phyloP scores from a whole-genome alignment of 2,113 vertebrate genomes.

The Stigmatopora argus region DNA sequence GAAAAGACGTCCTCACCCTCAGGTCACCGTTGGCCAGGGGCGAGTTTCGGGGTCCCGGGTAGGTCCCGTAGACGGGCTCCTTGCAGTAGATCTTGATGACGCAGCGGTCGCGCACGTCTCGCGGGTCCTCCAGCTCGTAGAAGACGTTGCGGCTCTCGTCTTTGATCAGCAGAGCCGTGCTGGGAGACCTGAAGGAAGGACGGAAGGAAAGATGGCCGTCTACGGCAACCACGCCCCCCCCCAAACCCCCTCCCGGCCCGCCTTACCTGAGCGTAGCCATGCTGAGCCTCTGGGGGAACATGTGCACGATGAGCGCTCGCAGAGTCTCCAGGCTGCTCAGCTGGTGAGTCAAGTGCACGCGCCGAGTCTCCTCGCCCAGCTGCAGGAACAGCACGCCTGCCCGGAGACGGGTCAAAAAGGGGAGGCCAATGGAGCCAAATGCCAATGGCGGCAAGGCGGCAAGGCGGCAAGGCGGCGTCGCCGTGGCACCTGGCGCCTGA shows the following conservation, averaged over 20 bases:
- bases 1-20: constrained; percentile 70
- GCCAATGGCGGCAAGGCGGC: neutral
- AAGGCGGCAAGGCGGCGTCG: neutral
- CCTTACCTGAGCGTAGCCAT: constrained; percentile 89
- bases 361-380: constrained; percentile 89
- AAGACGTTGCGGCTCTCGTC: constrained; percentile 94
- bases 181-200: constrained; percentile 82
- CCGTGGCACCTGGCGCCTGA: constrained; percentile 80
- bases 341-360: constrained; percentile 96
- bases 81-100: constrained; percentile 97
- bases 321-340: constrained; percentile 96
- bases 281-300: constrained; percentile 98
- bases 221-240: neutral
- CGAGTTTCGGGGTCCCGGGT: constrained; percentile 76
- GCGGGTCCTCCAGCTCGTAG: constrained; percentile 94
- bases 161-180: constrained; percentile 95
- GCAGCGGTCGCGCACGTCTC: constrained; percentile 93
- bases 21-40: constrained; percentile 93
- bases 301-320: constrained; percentile 93
- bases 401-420: constrained; percentile 9
- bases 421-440: neutral
- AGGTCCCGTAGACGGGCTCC: constrained; percentile 86
- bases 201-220: too few species aligned
- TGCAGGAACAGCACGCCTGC: constrained; percentile 93
- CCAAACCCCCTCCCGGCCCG: too few species aligned